Evolutionary conservation across 2,113 vertebrate genomes (phyloP).

Genomic region (Pimephales promelas): DNA sequence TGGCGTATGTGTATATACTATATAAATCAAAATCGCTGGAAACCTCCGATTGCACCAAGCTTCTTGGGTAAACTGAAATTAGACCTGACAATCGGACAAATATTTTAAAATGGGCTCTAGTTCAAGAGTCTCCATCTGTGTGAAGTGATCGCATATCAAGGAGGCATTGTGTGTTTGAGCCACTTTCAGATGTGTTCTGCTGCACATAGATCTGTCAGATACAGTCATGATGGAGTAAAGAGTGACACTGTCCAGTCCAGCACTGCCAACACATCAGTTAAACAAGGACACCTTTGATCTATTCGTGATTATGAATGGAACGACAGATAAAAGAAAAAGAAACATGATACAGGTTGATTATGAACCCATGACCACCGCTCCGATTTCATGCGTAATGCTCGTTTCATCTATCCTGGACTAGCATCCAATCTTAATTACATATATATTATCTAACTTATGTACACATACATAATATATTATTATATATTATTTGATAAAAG

Average conservation of each 20-base stretch:
- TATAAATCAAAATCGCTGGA: too few relatives aligned
- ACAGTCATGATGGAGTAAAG: background rate
- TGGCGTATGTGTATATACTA: background rate
- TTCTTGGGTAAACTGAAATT: too few relatives aligned
- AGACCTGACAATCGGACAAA: too few relatives aligned
- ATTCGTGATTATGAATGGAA: background rate
- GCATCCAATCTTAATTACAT: background rate
- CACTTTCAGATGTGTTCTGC: background rate
- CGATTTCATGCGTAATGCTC: background rate
- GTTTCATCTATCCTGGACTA: background rate
- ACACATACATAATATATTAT: too few relatives aligned
- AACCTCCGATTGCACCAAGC: too few relatives aligned
- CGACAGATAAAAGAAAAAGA: background rate
- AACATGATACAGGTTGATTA: background rate
- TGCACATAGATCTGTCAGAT: background rate
- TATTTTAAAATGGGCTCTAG: too few relatives aligned
- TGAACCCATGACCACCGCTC: background rate
- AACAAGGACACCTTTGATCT: constrained; percentile 41
- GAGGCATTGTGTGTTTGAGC: too few relatives aligned
- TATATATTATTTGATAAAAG: background rate
- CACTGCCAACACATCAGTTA: constrained; percentile 31
- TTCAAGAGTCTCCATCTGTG: too few relatives aligned
- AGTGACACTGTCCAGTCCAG: constrained; percentile 10
- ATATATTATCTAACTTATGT: background rate
- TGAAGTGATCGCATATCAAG: too few relatives aligned